A percentile compares a stretch with the other conserved stretches of the same genome.
These are phyloP conservation scores for Blastomussa wellsi DNA, from an alignment of 92 coral and sea anemone genomes.

Conservation along the genomic window DNA sequence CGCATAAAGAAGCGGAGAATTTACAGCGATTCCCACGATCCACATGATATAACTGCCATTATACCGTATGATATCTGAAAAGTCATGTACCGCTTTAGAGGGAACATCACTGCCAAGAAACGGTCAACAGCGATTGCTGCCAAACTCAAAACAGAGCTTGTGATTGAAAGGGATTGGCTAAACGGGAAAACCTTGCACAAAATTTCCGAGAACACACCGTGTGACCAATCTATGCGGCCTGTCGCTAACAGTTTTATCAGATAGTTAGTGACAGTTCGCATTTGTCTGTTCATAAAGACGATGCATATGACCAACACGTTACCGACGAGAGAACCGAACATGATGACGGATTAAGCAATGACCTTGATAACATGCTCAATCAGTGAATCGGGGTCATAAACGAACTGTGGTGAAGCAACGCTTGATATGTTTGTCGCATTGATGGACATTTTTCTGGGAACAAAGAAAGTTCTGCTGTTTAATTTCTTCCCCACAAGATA, in stretches of 20 bases:
- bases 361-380: constrained; percentile 43
- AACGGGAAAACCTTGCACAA: constrained; percentile 72
- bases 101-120: constrained; percentile 72
- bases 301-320: constrained; percentile 73
- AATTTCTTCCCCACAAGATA: too few species aligned
- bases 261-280: constrained; percentile 84
- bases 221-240: constrained; percentile 36
- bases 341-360: constrained; percentile 52
- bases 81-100: constrained; percentile 71
- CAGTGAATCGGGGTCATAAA: not conserved
- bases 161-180: constrained; percentile 67
- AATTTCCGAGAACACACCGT: constrained; percentile 47
- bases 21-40: constrained; percentile 62
- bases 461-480: not conserved
- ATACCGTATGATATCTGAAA: constrained; percentile 59
- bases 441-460: not conserved
- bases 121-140: constrained; percentile 81
- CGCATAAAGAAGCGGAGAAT: constrained; percentile 64
- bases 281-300: constrained; percentile 64
- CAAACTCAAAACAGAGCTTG: constrained; percentile 77
- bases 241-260: constrained; percentile 47
- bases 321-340: constrained; percentile 63
- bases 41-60: constrained; percentile 68
- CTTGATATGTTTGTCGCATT: too few species aligned
- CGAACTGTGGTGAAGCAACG: not conserved